Evolutionary conservation across 2,113 vertebrate species (phyloP).

Genomic region (Harpagus bidentatus): DNA sequence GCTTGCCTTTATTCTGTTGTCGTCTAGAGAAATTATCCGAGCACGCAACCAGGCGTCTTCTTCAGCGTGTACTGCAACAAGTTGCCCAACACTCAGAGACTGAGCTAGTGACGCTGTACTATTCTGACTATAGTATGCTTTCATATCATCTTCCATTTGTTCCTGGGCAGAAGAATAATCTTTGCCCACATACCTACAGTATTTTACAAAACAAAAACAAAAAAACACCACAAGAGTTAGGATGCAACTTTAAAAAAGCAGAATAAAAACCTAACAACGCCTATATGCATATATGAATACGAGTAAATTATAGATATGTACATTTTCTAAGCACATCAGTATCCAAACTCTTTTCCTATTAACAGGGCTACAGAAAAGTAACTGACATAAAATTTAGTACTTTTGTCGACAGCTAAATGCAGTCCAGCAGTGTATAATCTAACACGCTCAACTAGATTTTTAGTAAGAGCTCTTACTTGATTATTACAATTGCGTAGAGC

Average conservation of each 20-base stretch:
- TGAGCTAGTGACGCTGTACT: conserved; percentile 14
- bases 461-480: background rate
- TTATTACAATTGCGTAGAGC: background rate
- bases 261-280: background rate
- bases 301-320: background rate
- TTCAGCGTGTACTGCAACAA: conserved; percentile 82
- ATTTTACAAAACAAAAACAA: background rate
- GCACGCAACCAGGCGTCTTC: conserved; percentile 86
- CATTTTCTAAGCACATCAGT: background rate
- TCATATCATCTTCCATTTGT: conserved; percentile 87
- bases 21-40: conserved; percentile 75
- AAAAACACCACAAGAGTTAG: background rate
- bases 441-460: background rate
- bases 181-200: conserved; percentile 85
- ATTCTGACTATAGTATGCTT: conserved; percentile 76
- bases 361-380: background rate
- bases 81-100: conserved; percentile 71
- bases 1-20: conserved; percentile 83
- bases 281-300: background rate
- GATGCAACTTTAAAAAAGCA: background rate
- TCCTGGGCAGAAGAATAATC: conserved; percentile 88
- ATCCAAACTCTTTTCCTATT: background rate
- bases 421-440: background rate
- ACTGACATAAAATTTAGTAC: background rate
- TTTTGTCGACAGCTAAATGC: background rate